These are phyloP conservation scores for Archips crataeganus DNA, from an alignment of 2,888 invertebrate species.

Conservation along the genomic window DNA sequence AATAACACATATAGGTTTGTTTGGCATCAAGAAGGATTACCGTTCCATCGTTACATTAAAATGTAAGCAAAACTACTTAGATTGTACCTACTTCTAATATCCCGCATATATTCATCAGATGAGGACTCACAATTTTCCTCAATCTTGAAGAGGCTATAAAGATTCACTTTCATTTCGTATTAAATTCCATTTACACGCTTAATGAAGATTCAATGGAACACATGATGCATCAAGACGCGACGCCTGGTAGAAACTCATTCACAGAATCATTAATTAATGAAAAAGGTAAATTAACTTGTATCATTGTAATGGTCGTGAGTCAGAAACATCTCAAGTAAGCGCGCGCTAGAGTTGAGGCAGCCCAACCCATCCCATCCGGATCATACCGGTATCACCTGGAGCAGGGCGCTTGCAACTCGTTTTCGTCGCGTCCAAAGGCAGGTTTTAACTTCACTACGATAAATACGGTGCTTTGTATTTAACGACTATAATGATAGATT, in stretches of 20 bases:
- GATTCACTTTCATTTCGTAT: background rate
- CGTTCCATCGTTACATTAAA: background rate
- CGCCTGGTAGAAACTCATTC: background rate
- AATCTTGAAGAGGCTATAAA: too few species aligned
- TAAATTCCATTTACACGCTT: background rate
- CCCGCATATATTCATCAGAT: too few species aligned
- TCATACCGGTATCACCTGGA: slow-evolving; percentile 25
- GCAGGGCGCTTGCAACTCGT: slow-evolving; percentile 11
- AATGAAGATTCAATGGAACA: background rate
- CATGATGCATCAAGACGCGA: background rate
- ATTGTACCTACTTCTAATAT: too few species aligned
- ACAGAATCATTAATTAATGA: slow-evolving; percentile 6
- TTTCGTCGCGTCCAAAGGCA: background rate
- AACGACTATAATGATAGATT: slow-evolving; percentile 17
- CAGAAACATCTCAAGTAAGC: slow-evolving; percentile 16
- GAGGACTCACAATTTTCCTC: too few species aligned
- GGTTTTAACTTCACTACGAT: slow-evolving; percentile 9
- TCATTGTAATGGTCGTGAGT: slow-evolving; percentile 24
- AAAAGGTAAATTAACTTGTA: slow-evolving; percentile 3
- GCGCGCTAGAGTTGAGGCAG: background rate
- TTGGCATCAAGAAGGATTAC: slow-evolving; percentile 1
- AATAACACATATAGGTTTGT: background rate
- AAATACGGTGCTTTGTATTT: slow-evolving; percentile 7
- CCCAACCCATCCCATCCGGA: slow-evolving; percentile 9
- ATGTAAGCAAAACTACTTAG: too few species aligned